phyloP scores from a whole-genome alignment of 2,888 invertebrate species.

The Tetragnatha montana region DNA sequence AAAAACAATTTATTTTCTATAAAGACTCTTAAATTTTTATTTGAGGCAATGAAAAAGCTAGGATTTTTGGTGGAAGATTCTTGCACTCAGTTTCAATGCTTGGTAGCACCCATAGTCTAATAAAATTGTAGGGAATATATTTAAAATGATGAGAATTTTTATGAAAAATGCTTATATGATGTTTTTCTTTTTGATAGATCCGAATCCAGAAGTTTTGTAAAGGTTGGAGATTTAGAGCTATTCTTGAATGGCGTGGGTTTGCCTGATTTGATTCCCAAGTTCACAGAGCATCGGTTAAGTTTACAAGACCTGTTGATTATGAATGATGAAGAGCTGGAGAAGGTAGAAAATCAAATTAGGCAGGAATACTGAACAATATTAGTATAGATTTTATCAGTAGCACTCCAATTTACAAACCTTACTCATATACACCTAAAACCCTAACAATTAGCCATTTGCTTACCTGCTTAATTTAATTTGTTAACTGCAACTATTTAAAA shows the following conservation, averaged over 20 bases:
- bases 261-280: constrained; percentile 74
- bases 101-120: not conserved
- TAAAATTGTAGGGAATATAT: too few species aligned
- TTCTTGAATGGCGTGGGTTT: constrained; percentile 77
- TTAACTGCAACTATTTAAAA: not conserved
- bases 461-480: not conserved
- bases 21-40: too few species aligned
- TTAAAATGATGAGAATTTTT: too few species aligned
- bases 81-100: not conserved
- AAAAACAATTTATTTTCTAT: too few species aligned
- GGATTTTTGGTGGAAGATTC: not conserved
- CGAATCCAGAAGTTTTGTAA: constrained; percentile 22
- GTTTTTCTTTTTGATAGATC: constrained; percentile 13
- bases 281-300: constrained; percentile 75
- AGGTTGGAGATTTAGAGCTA: constrained; percentile 75
- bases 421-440: not conserved
- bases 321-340: constrained; percentile 76
- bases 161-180: too few species aligned
- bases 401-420: too few species aligned
- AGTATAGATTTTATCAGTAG: too few species aligned
- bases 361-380: too few species aligned
- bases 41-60: not conserved
- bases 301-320: constrained; percentile 75
- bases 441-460: not conserved
- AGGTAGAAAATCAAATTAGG: constrained; percentile 72